Percentiles rank a stretch among this genome's conserved stretches.
These are phyloP conservation scores for Actinia tenebrosa DNA, from an alignment of 64 coral and sea anemone species.

Conservation along the genomic window DNA sequence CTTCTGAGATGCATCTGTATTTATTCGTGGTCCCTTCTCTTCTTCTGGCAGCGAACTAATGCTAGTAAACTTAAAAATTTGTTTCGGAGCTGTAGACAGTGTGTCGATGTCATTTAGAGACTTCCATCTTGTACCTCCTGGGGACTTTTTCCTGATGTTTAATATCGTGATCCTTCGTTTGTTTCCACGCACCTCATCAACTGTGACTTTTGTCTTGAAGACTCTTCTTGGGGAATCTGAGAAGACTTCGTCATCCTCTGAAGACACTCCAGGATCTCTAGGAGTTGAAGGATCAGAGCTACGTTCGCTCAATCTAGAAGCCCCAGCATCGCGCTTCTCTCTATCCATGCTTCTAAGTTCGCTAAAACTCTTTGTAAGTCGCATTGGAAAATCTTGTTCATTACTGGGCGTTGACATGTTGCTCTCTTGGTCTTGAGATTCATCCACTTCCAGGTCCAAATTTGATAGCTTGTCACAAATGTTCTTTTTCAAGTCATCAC, in stretches of 20 bases:
- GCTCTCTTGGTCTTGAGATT: neutral
- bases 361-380: conserved; percentile 15
- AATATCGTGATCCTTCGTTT: conserved; percentile 64
- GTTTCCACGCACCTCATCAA: conserved; percentile 67
- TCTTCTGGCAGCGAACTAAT: neutral
- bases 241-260: conserved; percentile 19
- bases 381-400: conserved; percentile 3
- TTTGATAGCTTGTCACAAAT: neutral
- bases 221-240: conserved; percentile 17
- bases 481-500: neutral
- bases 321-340: neutral
- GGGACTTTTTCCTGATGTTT: conserved; percentile 77
- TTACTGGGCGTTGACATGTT: neutral
- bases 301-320: neutral
- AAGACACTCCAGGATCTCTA: neutral
- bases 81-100: neutral
- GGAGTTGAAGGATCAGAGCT: neutral
- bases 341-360: conserved; percentile 1
- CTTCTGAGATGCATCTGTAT: neutral
- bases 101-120: conserved; percentile 77
- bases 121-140: conserved; percentile 69
- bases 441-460: neutral
- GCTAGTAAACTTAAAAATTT: neutral
- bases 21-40: neutral
- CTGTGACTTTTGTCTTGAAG: conserved; percentile 67